Evolutionary conservation across 2,113 vertebrate species (phyloP), one percentile per base, ranked within the genome.

Genomic region (Toxostoma redivivum): DNA sequence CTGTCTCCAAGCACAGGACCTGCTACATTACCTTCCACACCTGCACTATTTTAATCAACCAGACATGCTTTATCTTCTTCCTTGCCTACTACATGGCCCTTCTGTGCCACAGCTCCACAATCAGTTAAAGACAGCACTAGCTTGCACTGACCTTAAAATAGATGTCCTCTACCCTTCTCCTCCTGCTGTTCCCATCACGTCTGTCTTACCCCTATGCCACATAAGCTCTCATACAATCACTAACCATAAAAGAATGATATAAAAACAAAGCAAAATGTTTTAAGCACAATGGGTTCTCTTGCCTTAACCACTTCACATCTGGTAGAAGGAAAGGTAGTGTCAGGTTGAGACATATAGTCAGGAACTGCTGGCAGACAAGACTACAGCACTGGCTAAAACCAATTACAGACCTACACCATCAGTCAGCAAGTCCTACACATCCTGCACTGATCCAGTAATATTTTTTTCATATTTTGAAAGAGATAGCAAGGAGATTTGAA

Each of bases 21-120:
- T 93, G 87, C 64, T 65, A 91, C 58, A 62, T 85, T 79, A 67
- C 50, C 81, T 95, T 78, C 70, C 87, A 96, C 90, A 93, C 90
- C 86, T 94, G 88, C 56, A 86, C 95, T 97, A 92, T 93, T 97
- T 96, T 95, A 73, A 97, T 82, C 90, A 90, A 80, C 67, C 60
- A 94, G 81, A 58, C 67, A 62, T 31, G 15, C 16, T 71, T 88
- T 95, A 93, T 93, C 92, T 96, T 44, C 37, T 81, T 74, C 82
- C 48, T 78, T 86, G 57, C 64, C 38, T 50, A 27, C 82, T 74
- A 51, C 51, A 50, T 0, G 8, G 44, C 35, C 58, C 74, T 54
- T 53, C 66, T 57, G 25, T 66, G 51, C 51, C 56, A 77, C 19
- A 77, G 79, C 35, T 27, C n/a, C 67, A 83, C 45, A 81, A 38